Conservation (phyloP, 2,113 vertebrate genomes). For the Sapayoa aenigma region DNA sequence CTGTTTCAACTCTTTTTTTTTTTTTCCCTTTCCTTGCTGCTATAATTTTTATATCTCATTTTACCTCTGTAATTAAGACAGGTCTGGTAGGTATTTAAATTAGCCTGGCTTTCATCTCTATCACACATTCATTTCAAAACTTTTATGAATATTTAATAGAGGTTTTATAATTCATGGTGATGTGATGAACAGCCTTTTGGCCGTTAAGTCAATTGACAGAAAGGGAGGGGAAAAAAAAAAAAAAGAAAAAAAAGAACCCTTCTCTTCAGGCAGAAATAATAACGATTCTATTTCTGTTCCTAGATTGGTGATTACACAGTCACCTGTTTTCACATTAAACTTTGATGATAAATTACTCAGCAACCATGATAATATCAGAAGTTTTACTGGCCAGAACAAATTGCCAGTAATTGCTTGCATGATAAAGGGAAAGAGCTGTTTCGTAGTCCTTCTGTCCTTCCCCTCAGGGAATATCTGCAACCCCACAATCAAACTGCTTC, state of each 20-base stretch:
- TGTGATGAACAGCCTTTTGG: constrained; percentile 84
- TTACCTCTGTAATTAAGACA: constrained; percentile 84
- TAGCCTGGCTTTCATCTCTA: constrained; percentile 81
- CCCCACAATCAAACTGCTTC: constrained; percentile 31
- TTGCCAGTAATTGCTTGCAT: constrained; percentile 82
- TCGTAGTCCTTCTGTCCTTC: constrained; percentile 59
- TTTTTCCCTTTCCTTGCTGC: constrained; percentile 55
- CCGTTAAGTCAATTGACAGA: constrained; percentile 82
- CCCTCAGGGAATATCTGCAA: constrained; percentile 44
- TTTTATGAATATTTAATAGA: constrained; percentile 88
- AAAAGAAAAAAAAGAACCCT: not conserved
- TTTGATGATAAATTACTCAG: constrained; percentile 88
- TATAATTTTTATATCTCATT: constrained; percentile 84
- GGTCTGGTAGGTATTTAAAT: constrained; percentile 85
- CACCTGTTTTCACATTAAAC: constrained; percentile 86
- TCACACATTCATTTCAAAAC: constrained; percentile 84
- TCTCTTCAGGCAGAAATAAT: constrained; percentile 84
- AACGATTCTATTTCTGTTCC: constrained; percentile 83
- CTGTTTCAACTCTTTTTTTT: constrained; percentile 55
- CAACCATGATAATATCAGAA: constrained; percentile 86
- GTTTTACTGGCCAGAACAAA: constrained; percentile 87
- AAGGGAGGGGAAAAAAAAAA: not conserved
- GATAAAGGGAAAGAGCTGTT: constrained; percentile 75
- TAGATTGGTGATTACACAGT: constrained; percentile 87
- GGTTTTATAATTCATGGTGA: constrained; percentile 84